Evolutionary conservation across 2,888 invertebrate genomes (phyloP), one percentile per base, ranked within the genome.

Genomic region (Disparrhopalites patrizii): DNA sequence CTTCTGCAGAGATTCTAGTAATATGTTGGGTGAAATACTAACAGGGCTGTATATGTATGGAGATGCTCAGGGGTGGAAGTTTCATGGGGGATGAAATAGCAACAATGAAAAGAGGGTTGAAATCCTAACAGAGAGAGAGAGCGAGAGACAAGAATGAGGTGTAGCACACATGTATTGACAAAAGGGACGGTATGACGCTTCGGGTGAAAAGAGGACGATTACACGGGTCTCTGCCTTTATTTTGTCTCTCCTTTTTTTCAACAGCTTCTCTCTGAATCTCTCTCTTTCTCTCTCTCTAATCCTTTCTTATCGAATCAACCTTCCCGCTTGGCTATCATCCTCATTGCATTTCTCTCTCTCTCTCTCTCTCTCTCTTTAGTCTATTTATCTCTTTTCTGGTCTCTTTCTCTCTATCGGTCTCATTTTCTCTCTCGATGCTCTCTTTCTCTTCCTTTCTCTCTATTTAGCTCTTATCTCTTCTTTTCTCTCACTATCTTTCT

Each of bases 201-300:
- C 38, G 58, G 65, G 57, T 57, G 57, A 65, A 64, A 64, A 65
- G 65, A 51, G 65, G 58, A 50, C 58, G 65, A 65, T 65, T 65
- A 65, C 65, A 65, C 65, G 65, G 65, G 65, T 65, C 57, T 58
- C 36, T 65, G 65, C 43, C 18, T 27, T 18, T 25, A 25, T 43
- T 33, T 43, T 43, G n/a, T 27, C 27, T 18, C 3, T 23, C 43
- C 54, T 5, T 52, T 52, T n/a, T 47, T n/a, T 27, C 25, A 38
- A 40, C 18, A 38, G 25, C 43, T 36, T 30, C 15, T 43, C 20
- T 10, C 25, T 47, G 47, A 47, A 23, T 25, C 47, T 47, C 47
- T 2, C 3, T n/a, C n/a, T n/a, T n/a, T n/a, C n/a, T n/a, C n/a
- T n/a, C n/a, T n/a, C 1, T 20, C n/a, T 18, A 25, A 18, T 18